A percentile compares a stretch with the other conserved stretches of the same genome.
phyloP scores from a whole-genome alignment of 2,888 invertebrate species.

The Chelonus formosanus region DNA sequence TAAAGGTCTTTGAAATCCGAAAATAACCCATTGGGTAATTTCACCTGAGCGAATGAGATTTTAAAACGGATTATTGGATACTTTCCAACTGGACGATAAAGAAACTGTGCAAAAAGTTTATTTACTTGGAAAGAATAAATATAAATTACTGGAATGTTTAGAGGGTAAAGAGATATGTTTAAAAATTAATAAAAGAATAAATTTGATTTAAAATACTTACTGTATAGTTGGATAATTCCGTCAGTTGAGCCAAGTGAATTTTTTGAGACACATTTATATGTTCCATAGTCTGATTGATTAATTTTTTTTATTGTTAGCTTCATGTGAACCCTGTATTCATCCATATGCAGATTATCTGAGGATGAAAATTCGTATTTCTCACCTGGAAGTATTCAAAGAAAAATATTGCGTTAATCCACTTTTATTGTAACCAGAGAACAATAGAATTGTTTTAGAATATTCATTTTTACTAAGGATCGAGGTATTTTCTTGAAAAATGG shows the following conservation, averaged over 20 bases:
- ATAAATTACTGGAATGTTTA: background rate
- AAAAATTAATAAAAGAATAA: background rate
- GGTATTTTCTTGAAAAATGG: too few species aligned
- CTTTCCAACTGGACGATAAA: background rate
- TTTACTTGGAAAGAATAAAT: background rate
- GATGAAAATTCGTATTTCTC: constrained; percentile 69
- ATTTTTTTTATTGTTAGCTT: constrained; percentile 75
- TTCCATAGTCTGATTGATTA: constrained; percentile 71
- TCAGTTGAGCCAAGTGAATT: constrained; percentile 79
- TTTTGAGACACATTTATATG: constrained; percentile 78
- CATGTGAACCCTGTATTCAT: constrained; percentile 78
- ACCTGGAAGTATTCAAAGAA: constrained; percentile 30
- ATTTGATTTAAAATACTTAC: constrained; percentile 67
- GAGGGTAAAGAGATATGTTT: background rate
- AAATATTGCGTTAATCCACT: background rate
- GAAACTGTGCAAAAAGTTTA: background rate
- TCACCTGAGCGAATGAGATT: constrained; percentile 10
- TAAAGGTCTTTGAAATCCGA: constrained; percentile 21
- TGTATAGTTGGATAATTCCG: constrained; percentile 77
- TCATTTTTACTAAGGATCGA: too few species aligned
- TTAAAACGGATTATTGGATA: constrained; percentile 11
- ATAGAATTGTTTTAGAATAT: background rate
- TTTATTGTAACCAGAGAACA: background rate
- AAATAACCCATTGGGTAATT: constrained; percentile 16
- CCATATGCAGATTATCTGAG: constrained; percentile 68